Evolutionary conservation across 1,140 invertebrate genomes (phyloP), one percentile per base, ranked within the genome.

Genomic region (Drosophila mojavensis): DNA sequence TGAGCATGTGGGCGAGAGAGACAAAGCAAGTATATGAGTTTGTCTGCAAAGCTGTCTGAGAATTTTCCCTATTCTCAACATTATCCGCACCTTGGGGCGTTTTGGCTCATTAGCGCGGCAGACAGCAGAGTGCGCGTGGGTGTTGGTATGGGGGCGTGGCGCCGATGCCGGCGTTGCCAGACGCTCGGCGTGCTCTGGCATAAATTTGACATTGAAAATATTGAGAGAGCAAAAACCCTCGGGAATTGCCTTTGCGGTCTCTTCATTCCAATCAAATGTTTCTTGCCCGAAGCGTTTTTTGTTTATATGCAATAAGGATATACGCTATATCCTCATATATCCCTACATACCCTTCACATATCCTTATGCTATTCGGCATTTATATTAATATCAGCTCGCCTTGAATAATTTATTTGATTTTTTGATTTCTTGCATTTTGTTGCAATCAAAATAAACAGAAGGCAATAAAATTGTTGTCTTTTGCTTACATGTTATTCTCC

Each of bases 381-480:
- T 33, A 60, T 67, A 84, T 85, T 85, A 85, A 85, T 84, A 85
- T 81, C 56, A 58, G 58, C 75, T 63, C 53, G 50, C 54, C 72
- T 89, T 88, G 80, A 89, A 88, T 88, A 89, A 88, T 89, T 88
- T 88, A 88, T 88, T 89, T 84, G 84, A 88, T 84, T 89, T 88
- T 84, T 88, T 89, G 84, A 88, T 88, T 88, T 89, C 84, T 80
- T 69, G 55, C 83, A 76, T 72, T 82, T 75, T 78, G 75, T 65
- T 74, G 80, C 82, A 84, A 89, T 78, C 83, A 72, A 53, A 74
- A 84, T 75, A 88, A 80, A 39, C 36, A 11, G 36, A 39, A 39
- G 83, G 83, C 84, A 84, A 89, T 89, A 89, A 88, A 89, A 50
- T 13, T 54, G 10, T 56, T 64, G 33, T 61, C 59, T 56, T 69